These are phyloP conservation scores for Carassius auratus DNA, from an alignment of 2,113 vertebrate genomes.

Conservation along the genomic window DNA sequence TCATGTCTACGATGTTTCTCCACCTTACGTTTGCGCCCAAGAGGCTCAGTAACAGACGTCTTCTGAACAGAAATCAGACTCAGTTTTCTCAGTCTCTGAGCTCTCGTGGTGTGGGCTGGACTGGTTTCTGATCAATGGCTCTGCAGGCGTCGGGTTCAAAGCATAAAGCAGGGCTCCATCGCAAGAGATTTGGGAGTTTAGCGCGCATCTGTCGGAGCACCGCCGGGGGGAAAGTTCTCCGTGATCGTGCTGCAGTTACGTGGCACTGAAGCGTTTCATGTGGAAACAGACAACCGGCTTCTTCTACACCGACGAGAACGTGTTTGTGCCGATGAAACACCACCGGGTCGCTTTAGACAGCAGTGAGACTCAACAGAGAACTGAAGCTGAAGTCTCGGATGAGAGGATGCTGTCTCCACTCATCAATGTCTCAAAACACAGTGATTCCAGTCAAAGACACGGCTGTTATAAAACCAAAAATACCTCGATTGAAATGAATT, in stretches of 20 bases:
- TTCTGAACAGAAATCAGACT: too few species aligned
- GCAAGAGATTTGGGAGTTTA: not conserved
- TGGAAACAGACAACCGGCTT: conserved; percentile 6
- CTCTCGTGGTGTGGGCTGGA: not conserved
- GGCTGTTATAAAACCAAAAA: not conserved
- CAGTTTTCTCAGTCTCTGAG: not conserved
- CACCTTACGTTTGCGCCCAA: too few species aligned
- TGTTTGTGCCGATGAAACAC: not conserved
- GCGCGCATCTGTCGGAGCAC: not conserved
- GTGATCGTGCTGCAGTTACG: not conserved
- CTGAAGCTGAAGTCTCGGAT: not conserved
- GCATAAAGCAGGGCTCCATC: not conserved
- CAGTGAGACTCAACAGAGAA: not conserved
- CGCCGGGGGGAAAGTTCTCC: not conserved
- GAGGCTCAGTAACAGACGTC: not conserved
- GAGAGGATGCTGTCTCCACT: not conserved
- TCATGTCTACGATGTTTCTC: too few species aligned
- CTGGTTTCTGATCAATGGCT: conserved; percentile 19
- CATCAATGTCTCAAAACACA: not conserved
- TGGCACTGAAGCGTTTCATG: not conserved
- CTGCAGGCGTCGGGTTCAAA: conserved; percentile 4
- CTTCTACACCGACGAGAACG: not conserved
- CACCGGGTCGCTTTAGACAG: not conserved
- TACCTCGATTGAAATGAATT: too few species aligned
- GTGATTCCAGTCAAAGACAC: not conserved